These are phyloP conservation scores for Calameuta filiformis DNA, from an alignment of 2,888 invertebrate genomes.

Conservation along the genomic window DNA sequence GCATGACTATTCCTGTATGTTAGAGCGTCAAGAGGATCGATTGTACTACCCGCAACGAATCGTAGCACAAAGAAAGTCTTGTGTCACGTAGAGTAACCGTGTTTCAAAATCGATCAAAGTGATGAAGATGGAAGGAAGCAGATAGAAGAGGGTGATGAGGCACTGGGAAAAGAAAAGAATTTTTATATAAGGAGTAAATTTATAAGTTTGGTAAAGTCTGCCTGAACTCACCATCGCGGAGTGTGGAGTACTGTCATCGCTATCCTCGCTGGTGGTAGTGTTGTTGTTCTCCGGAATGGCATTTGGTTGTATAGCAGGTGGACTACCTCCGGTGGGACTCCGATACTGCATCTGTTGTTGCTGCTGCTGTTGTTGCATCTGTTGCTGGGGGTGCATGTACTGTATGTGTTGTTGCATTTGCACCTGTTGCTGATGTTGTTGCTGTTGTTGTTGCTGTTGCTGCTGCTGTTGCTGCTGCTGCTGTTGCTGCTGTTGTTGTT, in stretches of 20 bases:
- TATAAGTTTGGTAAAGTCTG: neutral
- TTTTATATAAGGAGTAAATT: neutral
- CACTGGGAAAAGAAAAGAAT: neutral
- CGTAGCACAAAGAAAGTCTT: neutral
- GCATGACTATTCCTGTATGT: neutral
- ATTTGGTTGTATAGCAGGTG: constrained; percentile 65
- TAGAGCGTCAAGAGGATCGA: neutral
- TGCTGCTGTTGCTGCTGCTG: constrained; percentile 55
- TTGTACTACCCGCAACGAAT: neutral
- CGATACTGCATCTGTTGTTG: constrained; percentile 66
- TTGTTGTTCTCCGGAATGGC: constrained; percentile 70
- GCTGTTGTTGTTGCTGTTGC: constrained; percentile 49
- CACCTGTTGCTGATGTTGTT: constrained; percentile 56
- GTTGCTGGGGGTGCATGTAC: constrained; percentile 52
- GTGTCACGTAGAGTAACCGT: neutral
- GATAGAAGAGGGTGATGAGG: neutral
- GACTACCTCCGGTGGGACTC: constrained; percentile 74
- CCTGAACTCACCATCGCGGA: constrained; percentile 69
- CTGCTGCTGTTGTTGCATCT: constrained; percentile 52
- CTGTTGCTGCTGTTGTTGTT: constrained; percentile 52
- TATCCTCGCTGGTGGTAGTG: constrained; percentile 85
- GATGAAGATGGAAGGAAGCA: neutral
- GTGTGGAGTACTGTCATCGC: constrained; percentile 85
- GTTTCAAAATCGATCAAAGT: neutral
- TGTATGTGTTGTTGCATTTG: constrained; percentile 55